A percentile compares a stretch with the other conserved stretches of the same genome.
Conservation (phyloP, 2,113 vertebrate genomes). For the Anhinga anhinga region DNA sequence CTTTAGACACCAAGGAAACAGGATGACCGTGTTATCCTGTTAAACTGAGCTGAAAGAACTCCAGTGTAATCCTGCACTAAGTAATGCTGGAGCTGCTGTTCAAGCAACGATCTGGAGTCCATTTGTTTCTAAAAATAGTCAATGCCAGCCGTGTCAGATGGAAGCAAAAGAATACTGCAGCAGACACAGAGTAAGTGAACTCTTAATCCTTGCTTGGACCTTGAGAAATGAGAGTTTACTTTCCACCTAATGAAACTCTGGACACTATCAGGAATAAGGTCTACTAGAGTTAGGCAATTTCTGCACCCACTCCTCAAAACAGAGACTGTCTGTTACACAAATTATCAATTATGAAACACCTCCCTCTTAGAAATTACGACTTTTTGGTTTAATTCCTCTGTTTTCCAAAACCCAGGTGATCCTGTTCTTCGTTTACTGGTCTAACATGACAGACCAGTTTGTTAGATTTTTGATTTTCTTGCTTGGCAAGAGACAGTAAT, state of each 20-base stretch:
- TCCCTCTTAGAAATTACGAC: neutral
- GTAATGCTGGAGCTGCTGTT: neutral
- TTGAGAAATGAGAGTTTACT: conserved; percentile 31
- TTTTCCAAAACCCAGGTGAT: neutral
- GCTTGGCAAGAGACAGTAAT: conserved; percentile 7
- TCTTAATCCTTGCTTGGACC: conserved; percentile 10
- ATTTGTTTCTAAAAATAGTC: neutral
- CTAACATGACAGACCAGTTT: neutral
- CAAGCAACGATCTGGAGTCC: neutral
- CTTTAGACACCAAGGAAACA: neutral
- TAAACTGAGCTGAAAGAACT: neutral
- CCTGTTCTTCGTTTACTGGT: neutral
- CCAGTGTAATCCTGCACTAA: neutral
- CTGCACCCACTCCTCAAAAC: neutral
- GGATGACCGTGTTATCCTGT: neutral
- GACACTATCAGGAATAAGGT: neutral
- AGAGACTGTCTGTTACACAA: neutral
- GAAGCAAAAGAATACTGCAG: neutral
- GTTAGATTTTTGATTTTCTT: neutral
- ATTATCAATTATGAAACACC: neutral
- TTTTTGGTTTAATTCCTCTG: neutral
- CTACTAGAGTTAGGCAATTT: neutral
- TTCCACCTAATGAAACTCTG: conserved; percentile 10
- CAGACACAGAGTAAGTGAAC: conserved; percentile 10
- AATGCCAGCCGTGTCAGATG: neutral